Base-by-base conservation (phyloP, 2,797 vertebrate genomes). In the Melanotaenia pygmaea region DNA sequence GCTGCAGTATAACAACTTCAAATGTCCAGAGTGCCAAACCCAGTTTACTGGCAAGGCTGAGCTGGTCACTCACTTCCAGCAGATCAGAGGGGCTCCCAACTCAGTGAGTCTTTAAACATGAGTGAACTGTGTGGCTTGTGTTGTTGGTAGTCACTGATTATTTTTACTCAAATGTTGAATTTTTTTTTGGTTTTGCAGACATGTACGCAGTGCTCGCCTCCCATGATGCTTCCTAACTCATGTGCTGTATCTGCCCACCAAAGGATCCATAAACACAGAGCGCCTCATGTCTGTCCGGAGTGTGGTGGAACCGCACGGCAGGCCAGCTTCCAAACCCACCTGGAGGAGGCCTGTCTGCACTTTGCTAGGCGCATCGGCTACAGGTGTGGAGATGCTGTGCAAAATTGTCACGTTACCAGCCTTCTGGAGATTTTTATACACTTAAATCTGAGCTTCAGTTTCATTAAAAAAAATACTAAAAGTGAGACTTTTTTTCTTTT, bases 351-450 rank as follows among this genome's bases (percentile, higher is more conserved):
- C 72, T 99, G 98, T 60, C 95, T 99, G 74, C 97, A 99, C 82
- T 98, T 97, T 77, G 96, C 97, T 38, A 94, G 98, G 4, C 94
- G 97, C 26, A 96, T 99, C 2, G 98, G 98, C 4, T 98, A 99
- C 96, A 97, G 96, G 98, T 99, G 77, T 16, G 80, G 32, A 57
- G 22, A 61, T 20, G 0, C 3, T 53, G 11, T 43, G 38, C 12
- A 14, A 40, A 40, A 40, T 40, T 40, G 3, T 40, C 35, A 37
- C 35, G 8, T 37, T 37, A 37, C 9, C 2, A 2, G 9, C 11
- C 35, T 37, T 11, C 32, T 34, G 32, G 32, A 34, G 32, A 34
- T 34, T 34, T 34, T 34, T 6, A 34, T 34, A 37, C 35, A 11
- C 35, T 37, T 9, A 37, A 9, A 11, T 37, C 35, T 37, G 35